Conservation (phyloP, 2,888 invertebrate species). For the Alsophila aescularia region DNA sequence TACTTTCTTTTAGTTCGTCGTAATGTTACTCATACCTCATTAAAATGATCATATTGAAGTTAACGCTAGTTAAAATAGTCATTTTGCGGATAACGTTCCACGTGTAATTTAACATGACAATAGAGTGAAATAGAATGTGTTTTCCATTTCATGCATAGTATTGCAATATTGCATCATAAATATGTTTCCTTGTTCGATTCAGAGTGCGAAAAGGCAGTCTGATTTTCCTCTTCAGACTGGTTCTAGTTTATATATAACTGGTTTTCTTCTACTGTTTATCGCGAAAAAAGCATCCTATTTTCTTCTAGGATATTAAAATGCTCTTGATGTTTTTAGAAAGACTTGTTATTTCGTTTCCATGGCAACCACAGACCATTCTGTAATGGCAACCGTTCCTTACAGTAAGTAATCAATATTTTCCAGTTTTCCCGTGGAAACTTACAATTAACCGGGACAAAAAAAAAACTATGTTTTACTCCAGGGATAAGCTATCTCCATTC, state of each 20-base stretch:
- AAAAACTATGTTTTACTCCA: too few relatives aligned
- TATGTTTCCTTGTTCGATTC: slow-evolving; percentile 6
- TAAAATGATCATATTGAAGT: background rate
- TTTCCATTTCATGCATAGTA: slow-evolving; percentile 20
- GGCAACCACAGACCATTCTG: too few relatives aligned
- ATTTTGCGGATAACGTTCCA: slow-evolving; percentile 13
- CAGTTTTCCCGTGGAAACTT: too few relatives aligned
- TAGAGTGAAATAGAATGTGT: slow-evolving; percentile 14
- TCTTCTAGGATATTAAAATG: too few relatives aligned
- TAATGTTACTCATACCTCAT: background rate
- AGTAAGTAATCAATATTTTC: too few relatives aligned
- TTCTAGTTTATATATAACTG: background rate
- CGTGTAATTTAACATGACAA: slow-evolving; percentile 29
- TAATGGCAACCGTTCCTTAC: too few relatives aligned
- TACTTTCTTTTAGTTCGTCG: slow-evolving; percentile 35
- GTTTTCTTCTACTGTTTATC: too few relatives aligned
- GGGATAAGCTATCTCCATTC: too few relatives aligned
- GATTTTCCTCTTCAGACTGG: slow-evolving; percentile 3
- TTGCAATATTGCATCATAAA: slow-evolving; percentile 18
- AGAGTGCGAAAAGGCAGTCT: background rate
- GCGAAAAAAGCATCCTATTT: too few relatives aligned
- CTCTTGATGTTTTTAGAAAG: too few relatives aligned
- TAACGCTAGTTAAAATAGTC: slow-evolving; percentile 2
- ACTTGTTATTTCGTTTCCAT: too few relatives aligned
- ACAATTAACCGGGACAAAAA: too few relatives aligned